Base-by-base conservation (phyloP, 2,888 invertebrate genomes). In the Pegoplata infirma region DNA sequence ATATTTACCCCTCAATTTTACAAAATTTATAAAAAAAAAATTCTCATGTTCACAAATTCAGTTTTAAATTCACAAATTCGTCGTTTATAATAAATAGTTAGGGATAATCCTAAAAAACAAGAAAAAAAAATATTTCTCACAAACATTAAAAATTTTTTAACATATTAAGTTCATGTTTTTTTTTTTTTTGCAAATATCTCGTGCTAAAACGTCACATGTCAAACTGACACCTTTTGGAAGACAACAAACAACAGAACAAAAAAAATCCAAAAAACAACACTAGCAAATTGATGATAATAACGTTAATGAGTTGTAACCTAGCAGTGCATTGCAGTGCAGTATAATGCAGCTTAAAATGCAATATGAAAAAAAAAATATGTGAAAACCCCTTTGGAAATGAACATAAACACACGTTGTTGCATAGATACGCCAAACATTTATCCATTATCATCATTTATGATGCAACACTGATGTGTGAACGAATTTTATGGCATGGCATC, bases 301-400 rank as follows among this genome's bases (percentile, higher is more conserved):
- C 61, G 66, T 71, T 79, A 79, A 79, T 75, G 75, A 75, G 79
- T 58, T 61, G 69, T 64, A 79, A 53, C 55, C 36, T 63, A 56
- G 44, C 44, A 46, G n/a, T 28, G 17, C 59, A 59, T 16, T 36
- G 4, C 36, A 64, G 21, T 5, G 12, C n/a, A 69, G 59, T 25
- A 10, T 16, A 25, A 32, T 36, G 23, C 23, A 49, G 14, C 8
- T 14, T 49, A 32, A 53, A 53, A 12, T 56, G 47, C 55, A 64
- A 44, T 56, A 14, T n/a, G n/a, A n/a, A n/a, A n/a, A n/a, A n/a
- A n/a, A n/a, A n/a, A n/a, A n/a, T n/a, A n/a, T n/a, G n/a, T n/a
- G n/a, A n/a, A 47, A 40, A 23, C 23, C 55, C 46, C 36, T 23
- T 12, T 63, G 25, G 25, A 17, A 53, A n/a, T 25, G 14, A 25